Conservation (phyloP, 2,888 invertebrate species). For the Oligia strigilis region DNA sequence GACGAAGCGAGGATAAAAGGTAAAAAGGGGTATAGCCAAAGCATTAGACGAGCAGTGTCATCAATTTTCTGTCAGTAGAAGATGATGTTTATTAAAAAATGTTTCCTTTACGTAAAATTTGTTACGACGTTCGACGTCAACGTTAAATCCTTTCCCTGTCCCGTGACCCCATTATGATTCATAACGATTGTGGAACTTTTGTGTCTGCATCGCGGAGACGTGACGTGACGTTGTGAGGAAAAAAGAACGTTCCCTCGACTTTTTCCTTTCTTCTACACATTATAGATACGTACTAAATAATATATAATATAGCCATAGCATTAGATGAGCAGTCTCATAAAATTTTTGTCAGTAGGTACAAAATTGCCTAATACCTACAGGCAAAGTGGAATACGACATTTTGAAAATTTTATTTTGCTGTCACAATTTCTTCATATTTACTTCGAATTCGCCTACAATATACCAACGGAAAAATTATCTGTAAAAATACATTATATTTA, state of each 20-base stretch:
- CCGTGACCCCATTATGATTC: conserved; percentile 5
- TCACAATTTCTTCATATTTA: not conserved
- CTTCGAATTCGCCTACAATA: not conserved
- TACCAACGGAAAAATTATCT: not conserved
- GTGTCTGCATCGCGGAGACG: not conserved
- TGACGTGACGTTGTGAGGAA: conserved; percentile 2
- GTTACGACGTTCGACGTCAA: not conserved
- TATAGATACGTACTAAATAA: not conserved
- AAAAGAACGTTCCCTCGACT: not conserved
- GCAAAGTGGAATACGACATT: not conserved
- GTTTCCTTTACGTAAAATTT: not conserved
- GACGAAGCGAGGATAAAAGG: not conserved
- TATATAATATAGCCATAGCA: not conserved
- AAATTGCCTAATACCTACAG: not conserved
- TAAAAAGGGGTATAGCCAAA: not conserved
- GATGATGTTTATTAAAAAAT: no score
- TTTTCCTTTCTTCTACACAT: not conserved
- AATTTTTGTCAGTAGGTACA: not conserved
- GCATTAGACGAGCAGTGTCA: no score
- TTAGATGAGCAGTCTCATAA: not conserved
- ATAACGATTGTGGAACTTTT: not conserved
- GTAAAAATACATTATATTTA: not conserved
- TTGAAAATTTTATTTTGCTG: not conserved
- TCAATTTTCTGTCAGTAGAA: no score
- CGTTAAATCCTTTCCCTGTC: not conserved